Evolutionary conservation across 2,888 invertebrate genomes (phyloP).

Genomic region (Pammene aurita): DNA sequence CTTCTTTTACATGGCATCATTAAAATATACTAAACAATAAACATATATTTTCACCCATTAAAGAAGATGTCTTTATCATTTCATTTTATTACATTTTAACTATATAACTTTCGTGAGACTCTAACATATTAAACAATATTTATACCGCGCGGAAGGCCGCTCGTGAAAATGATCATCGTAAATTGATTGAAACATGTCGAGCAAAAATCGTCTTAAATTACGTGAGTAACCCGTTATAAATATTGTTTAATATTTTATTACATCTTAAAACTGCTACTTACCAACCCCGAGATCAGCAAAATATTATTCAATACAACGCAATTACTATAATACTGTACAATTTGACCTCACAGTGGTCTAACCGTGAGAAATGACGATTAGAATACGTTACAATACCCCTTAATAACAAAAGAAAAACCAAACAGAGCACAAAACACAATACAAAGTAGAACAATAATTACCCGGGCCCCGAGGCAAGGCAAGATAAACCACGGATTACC

Average conservation of each 20-base stretch:
- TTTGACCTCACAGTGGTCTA: constrained; percentile 33
- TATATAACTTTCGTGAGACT: too few species aligned
- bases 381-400: constrained; percentile 60
- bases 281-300: neutral
- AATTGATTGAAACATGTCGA: too few species aligned
- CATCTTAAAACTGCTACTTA: too few species aligned
- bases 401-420: constrained; percentile 67
- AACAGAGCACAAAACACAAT: constrained; percentile 56
- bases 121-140: too few species aligned
- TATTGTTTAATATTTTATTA: too few species aligned
- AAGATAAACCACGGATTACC: constrained; percentile 57
- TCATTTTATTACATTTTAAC: neutral
- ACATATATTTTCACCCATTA: neutral
- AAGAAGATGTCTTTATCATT: neutral
- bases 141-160: too few species aligned
- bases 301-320: neutral
- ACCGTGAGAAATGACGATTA: constrained; percentile 53
- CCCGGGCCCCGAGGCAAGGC: constrained; percentile 58
- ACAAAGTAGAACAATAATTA: constrained; percentile 78
- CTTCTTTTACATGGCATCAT: too few species aligned
- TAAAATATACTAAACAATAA: too few species aligned
- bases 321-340: neutral
- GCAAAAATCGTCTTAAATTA: too few species aligned
- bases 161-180: too few species aligned
- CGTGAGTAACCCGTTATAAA: too few species aligned